Evolutionary conservation across 2,797 vertebrate genomes (phyloP).

Genomic region (Merluccius polli): DNA sequence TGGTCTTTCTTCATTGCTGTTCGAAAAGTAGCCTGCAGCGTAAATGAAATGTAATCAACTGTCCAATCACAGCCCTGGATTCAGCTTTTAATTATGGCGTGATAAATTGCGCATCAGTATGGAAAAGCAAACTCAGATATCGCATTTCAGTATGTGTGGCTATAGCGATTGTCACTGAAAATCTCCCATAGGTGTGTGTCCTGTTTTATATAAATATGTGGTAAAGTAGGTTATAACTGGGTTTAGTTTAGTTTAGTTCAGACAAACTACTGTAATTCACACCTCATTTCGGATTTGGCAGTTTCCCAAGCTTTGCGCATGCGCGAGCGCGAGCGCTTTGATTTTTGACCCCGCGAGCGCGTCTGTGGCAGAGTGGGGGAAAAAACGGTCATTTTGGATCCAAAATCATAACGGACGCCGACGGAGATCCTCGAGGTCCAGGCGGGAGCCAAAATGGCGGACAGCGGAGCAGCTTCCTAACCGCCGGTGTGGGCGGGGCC

Average conservation of each 20-base stretch:
- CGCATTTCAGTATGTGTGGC: no score
- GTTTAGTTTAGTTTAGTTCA: neutral
- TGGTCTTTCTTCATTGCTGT: no score
- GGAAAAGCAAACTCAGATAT: no score
- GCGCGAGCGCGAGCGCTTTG: neutral
- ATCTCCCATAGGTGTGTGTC: no score
- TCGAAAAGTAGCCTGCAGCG: no score
- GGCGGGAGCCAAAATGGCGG: conserved; percentile 68
- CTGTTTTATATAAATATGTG: neutral
- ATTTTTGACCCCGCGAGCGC: neutral
- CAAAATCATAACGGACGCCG: conserved; percentile 16
- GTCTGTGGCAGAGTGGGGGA: conserved; percentile 13
- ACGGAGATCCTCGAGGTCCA: conserved; percentile 24
- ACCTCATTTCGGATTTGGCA: neutral
- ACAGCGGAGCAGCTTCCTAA: conserved; percentile 66
- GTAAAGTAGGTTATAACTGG: neutral
- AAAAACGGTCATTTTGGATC: conserved; percentile 77
- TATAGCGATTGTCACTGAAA: no score
- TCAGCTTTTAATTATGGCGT: no score
- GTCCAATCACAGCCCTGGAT: no score
- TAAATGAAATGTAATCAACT: no score
- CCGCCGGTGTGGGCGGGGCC: conserved; percentile 64
- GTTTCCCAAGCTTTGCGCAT: neutral
- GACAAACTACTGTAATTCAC: neutral
- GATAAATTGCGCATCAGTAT: no score